Base-by-base conservation (phyloP, 2,797 vertebrate species). In the Manis pentadactyla region DNA sequence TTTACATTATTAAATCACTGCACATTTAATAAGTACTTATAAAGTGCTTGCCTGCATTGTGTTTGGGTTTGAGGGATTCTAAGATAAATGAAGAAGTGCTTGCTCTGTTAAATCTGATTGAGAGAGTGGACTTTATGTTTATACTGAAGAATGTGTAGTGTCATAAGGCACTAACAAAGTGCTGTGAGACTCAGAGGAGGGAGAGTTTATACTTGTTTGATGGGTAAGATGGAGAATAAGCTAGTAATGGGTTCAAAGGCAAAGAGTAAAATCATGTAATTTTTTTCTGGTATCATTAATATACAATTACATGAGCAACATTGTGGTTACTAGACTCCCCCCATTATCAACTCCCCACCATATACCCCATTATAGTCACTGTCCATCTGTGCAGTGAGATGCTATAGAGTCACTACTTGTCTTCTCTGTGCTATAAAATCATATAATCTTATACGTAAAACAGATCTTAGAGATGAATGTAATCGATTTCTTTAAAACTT, bases 191-290 rank as follows among this genome's bases (percentile, higher is more conserved):
- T 74, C 14, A 77, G 68, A 49, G 71, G 34, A 89, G 23, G 7
- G 51, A 49, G 19, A 39, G 34, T 83, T 87, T 63, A 73, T 71
- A 61, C 31, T 55, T 95, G 8, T 84, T 90, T 82, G 51, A 39
- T 87, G 46, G 21, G 25, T 77, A 53, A 85, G 51, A 74, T n/a
- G 25, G 51, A 66, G 15, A 85, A 90, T 66, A 92, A 69, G 46
- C 63, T n/a, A 53, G 4, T 81, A 92, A 87, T 83, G 13, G n/a
- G 11, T 93, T 97, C 25, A 88, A 77, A 95, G 87, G 46, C 29
- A 88, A 91, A 87, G n/a, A 79, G 69, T 79, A 93, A 69, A 84
- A 49, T 89, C 25, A 23, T 78, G 31, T 11, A 68, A 34, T 75
- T 42, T 57, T 89, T 46, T 46, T 46, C 11, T 46, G 46, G 46